These are phyloP conservation scores for Anoplolepis gracilipes DNA, from an alignment of 1,140 invertebrate genomes.

Conservation along the genomic window DNA sequence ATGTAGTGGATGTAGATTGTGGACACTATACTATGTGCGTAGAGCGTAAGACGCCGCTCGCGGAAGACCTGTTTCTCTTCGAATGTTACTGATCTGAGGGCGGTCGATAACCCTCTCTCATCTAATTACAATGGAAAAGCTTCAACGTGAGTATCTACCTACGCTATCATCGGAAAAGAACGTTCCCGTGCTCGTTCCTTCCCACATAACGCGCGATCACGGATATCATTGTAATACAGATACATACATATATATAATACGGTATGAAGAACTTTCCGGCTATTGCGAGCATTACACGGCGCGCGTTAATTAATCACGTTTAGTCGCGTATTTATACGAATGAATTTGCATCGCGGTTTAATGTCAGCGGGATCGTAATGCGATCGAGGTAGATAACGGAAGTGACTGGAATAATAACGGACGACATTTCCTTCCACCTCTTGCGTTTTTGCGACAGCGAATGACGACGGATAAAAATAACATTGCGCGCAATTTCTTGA, in stretches of 20 bases:
- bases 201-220: constrained; percentile 16
- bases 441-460: not conserved
- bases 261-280: constrained; percentile 3
- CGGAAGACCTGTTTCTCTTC: constrained; percentile 68
- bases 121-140: constrained; percentile 68
- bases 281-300: not conserved
- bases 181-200: constrained; percentile 2
- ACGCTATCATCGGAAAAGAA: constrained; percentile 47
- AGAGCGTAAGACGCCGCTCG: not conserved
- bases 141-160: constrained; percentile 35
- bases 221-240: not conserved
- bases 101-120: constrained; percentile 58
- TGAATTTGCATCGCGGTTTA: constrained; percentile 15
- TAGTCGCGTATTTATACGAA: constrained; percentile 8
- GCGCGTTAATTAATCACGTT: constrained; percentile 37
- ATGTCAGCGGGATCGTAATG: constrained; percentile 23
- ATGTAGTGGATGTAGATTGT: constrained; percentile 2
- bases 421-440: constrained; percentile 5
- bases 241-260: no score
- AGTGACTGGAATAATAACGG: constrained; percentile 35
- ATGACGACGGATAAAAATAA: not conserved
- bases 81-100: constrained; percentile 39
- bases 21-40: constrained; percentile 8
- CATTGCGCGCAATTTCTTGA: constrained; percentile 14
- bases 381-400: constrained; percentile 33